Base-by-base conservation (phyloP, 2,797 vertebrate genomes). In the Galagoides demidoff region DNA sequence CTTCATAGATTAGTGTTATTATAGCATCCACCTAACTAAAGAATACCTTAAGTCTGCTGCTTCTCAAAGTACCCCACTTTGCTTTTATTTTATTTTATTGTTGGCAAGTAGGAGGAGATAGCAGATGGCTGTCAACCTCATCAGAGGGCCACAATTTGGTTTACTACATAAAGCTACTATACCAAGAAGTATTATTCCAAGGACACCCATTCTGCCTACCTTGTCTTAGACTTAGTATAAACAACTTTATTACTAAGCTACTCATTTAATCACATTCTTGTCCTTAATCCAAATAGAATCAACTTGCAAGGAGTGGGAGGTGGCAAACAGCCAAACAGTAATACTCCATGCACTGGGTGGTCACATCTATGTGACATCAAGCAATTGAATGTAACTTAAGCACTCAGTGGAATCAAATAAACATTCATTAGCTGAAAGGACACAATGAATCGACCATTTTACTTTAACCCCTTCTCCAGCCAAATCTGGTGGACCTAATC, bases 231-330 rank as follows among this genome's bases (percentile, higher is more conserved):
- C 31, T 89, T 85, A 89, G 25, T 88, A 78, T 85, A 79, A 97
- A 92, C 3, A 64, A 70, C 17, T 91, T 92, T 96, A 92, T 96
- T 96, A 93, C 29, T 25, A 64, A 29, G 23, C 77, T 85, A 91
- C 79, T 94, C 55, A 71, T 92, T n/a, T 88, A 59, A 94, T 95
- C 43, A 86, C 43, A 94, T 95, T 90, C 34, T 89, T 96, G 73
- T 93, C n/a, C 49, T 96, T 89, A 85, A 89, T 92, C 55, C 89
- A 96, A 92, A 78, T 89, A 49, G 76, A 95, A 81, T 91, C 78
- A 97, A 76, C 23, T 94, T 95, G 25, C 52, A 92, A 86, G 39
- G 31, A 94, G 45, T 91, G 19, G 63, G 43, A 96, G 39, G 73
- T 90, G 68, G 77, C 70, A 94, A 90, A 84, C 11, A 85, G 43